Evolutionary conservation across 2,113 vertebrate genomes (phyloP), one percentile per base, ranked within the genome.

Genomic region (Microtus pennsylvanicus): DNA sequence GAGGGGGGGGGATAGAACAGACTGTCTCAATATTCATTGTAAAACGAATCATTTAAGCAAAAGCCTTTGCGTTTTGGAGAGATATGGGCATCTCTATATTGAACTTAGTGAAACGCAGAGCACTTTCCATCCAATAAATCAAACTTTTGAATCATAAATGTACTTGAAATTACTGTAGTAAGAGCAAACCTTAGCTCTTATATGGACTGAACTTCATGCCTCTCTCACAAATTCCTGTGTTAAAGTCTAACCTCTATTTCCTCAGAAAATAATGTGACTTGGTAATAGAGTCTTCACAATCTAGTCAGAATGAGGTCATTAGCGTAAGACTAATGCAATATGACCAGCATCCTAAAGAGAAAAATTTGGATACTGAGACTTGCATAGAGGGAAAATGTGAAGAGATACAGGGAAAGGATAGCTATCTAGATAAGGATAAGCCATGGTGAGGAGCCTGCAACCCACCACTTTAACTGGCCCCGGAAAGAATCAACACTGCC

Each of bases 41-140:
- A 95, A 93, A 96, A 80, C 33, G 77, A 88, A 67, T 81, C 3
- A 76, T 67, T 7, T 86, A 55, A 94, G 90, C 74, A 91, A 95
- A 92, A 83, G 6, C 28, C 38, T 50, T 2, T 24, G 0, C 2
- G 4, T 65, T 91, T 90, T 28, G 77, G 47, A 76, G 7, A 89
- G 11, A 47, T 69, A 61, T 10, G 0, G 1, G 30, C 38, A 9
- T 19, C 8, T 93, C 28, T 50, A 80, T 87, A 83, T 24, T 93
- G 81, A 87, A 38, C 9, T 24, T 42, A 87, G 45, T 11, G 87
- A 95, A 90, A 82, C 21, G 10, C 76, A 30, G 17, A 65, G 69
- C 70, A 67, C 2, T 4, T 69, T 87, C 14, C 3, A 38, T 5
- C 82, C 10, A 30, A 14, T 87, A 92, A 95, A 67, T 1, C 67